These are phyloP conservation scores for Lanius collurio DNA, from an alignment of 2,113 vertebrate species.

Conservation along the genomic window DNA sequence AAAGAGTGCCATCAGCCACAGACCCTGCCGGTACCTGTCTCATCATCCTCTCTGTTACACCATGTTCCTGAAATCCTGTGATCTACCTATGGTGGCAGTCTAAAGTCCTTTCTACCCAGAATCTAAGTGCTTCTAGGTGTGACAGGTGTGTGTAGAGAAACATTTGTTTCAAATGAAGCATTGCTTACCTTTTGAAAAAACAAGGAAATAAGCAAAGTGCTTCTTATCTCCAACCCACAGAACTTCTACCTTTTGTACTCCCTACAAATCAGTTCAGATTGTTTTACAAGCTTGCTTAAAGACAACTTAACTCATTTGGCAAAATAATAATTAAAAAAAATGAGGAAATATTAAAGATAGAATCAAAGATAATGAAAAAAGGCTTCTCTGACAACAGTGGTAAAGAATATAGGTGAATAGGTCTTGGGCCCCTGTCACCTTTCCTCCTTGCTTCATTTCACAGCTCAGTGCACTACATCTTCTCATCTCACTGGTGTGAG, in stretches of 20 bases:
- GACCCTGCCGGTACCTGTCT: background rate
- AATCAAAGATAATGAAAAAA: background rate
- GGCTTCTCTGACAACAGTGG: background rate
- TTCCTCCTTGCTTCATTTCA: conserved; percentile 13
- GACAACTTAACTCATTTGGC: background rate
- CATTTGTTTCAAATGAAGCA: background rate
- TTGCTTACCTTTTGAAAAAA: background rate
- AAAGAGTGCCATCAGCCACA: background rate
- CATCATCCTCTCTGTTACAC: background rate
- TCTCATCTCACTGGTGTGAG: background rate
- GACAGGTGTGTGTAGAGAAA: background rate
- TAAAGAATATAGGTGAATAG: background rate
- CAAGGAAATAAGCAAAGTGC: background rate
- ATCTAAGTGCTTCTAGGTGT: background rate
- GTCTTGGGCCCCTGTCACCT: background rate
- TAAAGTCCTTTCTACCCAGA: background rate
- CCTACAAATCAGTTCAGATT: background rate
- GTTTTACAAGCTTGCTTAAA: background rate
- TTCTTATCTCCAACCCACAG: background rate
- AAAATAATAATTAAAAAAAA: background rate
- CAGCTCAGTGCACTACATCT: background rate
- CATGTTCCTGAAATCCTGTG: background rate
- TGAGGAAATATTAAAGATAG: background rate
- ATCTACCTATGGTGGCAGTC: accelerated
- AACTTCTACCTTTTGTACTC: background rate